These are phyloP conservation scores for Eurystomus glaucurus DNA, from an alignment of 2,797 vertebrate species.

Conservation along the genomic window DNA sequence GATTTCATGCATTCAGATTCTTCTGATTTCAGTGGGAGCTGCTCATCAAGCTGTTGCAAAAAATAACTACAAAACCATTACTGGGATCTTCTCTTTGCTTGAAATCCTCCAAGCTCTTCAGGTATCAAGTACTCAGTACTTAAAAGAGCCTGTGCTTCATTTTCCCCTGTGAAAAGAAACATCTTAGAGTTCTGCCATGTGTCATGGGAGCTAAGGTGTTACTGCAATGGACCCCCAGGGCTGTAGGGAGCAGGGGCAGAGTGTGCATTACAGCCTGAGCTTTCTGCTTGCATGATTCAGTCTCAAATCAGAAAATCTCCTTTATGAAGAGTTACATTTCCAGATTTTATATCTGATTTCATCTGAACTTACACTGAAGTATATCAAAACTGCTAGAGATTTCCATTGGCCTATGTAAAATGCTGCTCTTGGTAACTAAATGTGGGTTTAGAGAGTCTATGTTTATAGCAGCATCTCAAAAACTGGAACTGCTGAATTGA, in stretches of 20 bases:
- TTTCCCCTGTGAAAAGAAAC: not conserved
- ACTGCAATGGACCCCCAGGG: fast-evolving
- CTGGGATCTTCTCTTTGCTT: not conserved
- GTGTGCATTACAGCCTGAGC: not conserved
- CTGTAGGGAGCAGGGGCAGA: not conserved
- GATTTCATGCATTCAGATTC: not conserved
- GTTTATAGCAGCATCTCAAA: not conserved
- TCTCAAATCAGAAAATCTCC: not conserved
- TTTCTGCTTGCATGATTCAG: not conserved
- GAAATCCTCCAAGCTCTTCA: not conserved
- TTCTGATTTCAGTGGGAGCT: not conserved
- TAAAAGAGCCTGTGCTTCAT: not conserved
- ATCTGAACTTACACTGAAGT: not conserved
- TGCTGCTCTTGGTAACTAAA: not conserved
- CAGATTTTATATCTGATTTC: not conserved
- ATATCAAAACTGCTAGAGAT: not conserved
- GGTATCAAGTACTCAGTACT: not conserved
- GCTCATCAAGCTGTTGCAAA: not conserved
- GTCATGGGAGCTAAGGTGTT: not conserved
- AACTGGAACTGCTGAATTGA: not conserved
- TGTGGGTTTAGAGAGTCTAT: not conserved
- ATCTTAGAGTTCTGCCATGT: not conserved
- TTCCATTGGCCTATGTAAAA: not conserved
- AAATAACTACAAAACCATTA: not conserved
- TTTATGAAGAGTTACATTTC: not conserved